phyloP scores from a whole-genome alignment of 2,797 vertebrate species.

The Lepidocolaptes lacrymiger region DNA sequence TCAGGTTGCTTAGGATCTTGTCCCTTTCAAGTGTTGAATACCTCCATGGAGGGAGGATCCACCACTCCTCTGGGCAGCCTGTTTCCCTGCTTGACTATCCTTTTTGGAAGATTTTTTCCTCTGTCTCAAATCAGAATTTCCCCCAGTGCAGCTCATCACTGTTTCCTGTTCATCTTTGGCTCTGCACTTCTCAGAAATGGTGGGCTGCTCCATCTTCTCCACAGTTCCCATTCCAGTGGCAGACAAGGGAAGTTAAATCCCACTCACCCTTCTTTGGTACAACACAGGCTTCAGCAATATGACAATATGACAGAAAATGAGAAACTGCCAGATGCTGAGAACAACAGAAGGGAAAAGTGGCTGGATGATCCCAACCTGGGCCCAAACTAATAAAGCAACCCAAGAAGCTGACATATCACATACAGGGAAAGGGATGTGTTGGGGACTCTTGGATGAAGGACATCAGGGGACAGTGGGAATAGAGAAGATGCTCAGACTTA shows the following conservation, averaged over 20 bases:
- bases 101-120: background rate
- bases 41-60: background rate
- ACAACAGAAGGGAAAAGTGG: background rate
- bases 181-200: background rate
- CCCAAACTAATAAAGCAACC: background rate
- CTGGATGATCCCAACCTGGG: background rate
- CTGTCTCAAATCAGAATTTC: background rate
- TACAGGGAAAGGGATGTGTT: background rate
- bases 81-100: background rate
- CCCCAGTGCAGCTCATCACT: background rate
- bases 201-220: background rate
- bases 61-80: background rate
- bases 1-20: background rate
- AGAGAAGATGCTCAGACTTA: background rate
- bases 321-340: background rate
- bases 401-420: background rate
- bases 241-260: background rate
- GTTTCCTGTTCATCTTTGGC: background rate
- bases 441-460: background rate
- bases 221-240: background rate
- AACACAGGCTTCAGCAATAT: fast-evolving
- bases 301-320: background rate
- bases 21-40: background rate
- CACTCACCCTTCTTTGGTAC: background rate
- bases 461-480: background rate